Evolutionary conservation across 37 sponge, comb jelly and placozoan genomes (phyloP).

Genomic region (Crambe crambe): DNA sequence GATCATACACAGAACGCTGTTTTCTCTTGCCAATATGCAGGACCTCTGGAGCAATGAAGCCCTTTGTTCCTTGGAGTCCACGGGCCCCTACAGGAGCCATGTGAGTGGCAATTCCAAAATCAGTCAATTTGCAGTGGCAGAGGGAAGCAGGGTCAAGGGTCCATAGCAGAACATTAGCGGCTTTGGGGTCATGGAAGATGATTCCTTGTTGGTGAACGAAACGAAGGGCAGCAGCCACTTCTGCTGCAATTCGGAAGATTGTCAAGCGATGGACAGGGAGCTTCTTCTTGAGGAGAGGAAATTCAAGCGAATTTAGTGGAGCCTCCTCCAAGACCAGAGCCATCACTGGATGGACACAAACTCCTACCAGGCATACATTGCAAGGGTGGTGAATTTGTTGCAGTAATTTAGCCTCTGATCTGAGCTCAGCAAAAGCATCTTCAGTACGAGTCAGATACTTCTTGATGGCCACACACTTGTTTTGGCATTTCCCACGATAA

Average conservation of each 20-base stretch:
- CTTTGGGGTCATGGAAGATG: slow-evolving; percentile 82
- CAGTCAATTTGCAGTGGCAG: slow-evolving; percentile 84
- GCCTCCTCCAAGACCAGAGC: slow-evolving; percentile 85
- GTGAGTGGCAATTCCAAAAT: slow-evolving; percentile 72
- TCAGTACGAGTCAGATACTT: slow-evolving; percentile 29
- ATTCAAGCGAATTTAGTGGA: slow-evolving; percentile 72
- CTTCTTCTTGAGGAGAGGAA: slow-evolving; percentile 50
- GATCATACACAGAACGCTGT: slow-evolving; percentile 55
- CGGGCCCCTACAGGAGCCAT: slow-evolving; percentile 60
- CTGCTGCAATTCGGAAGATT: slow-evolving; percentile 62
- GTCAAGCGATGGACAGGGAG: slow-evolving; percentile 59
- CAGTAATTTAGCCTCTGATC: slow-evolving; percentile 65
- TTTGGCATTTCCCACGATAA: slow-evolving; percentile 61
- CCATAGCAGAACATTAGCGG: slow-evolving; percentile 83
- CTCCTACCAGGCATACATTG: slow-evolving; percentile 77
- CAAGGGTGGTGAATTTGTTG: slow-evolving; percentile 70
- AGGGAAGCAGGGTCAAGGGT: slow-evolving; percentile 65
- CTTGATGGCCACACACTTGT: slow-evolving; percentile 69
- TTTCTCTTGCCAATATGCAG: slow-evolving; percentile 30
- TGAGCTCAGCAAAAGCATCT: slow-evolving; percentile 47
- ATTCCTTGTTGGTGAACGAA: slow-evolving; percentile 60
- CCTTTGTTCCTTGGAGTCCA: slow-evolving; percentile 76
- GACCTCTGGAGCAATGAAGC: slow-evolving; percentile 85
- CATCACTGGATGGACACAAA: slow-evolving; percentile 62
- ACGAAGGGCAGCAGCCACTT: slow-evolving; percentile 79